A percentile compares a stretch with the other conserved stretches of the same genome.
Conservation (phyloP, 2,797 vertebrate genomes). For the Leptatherina wallacei region DNA sequence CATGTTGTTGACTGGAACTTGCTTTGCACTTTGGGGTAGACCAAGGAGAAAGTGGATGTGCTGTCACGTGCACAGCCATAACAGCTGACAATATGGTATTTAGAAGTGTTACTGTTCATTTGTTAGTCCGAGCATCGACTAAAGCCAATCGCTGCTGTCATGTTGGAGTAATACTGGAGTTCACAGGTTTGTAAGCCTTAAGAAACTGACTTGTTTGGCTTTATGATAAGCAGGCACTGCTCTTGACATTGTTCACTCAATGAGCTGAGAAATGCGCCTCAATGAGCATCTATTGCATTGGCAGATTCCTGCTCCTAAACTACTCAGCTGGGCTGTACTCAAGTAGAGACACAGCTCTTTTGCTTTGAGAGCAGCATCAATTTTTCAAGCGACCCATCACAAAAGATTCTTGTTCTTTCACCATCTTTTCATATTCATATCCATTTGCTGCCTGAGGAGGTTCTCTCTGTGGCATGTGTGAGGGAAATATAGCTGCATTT, state of each 20-base stretch:
- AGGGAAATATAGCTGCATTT: conserved; percentile 54
- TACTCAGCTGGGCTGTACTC: conserved; percentile 50
- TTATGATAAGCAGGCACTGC: conserved; percentile 2
- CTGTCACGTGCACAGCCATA: conserved; percentile 33
- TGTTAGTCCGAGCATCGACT: not conserved
- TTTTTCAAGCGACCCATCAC: conserved; percentile 75
- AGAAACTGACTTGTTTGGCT: not conserved
- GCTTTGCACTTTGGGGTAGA: conserved; percentile 68
- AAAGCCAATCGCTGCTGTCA: not conserved
- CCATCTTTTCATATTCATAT: conserved; percentile 70
- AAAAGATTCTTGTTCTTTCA: conserved; percentile 65
- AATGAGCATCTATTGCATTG: conserved; percentile 21
- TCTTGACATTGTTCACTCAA: conserved; percentile 24
- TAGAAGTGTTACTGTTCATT: not conserved
- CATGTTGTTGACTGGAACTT: conserved; percentile 79
- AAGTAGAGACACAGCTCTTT: conserved; percentile 42
- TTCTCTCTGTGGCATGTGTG: conserved; percentile 40
- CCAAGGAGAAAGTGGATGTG: conserved; percentile 65
- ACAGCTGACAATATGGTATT: conserved; percentile 15
- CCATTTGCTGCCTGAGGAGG: conserved; percentile 57
- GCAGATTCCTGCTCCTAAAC: conserved; percentile 42
- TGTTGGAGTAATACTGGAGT: not conserved
- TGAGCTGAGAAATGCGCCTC: conserved; percentile 31
- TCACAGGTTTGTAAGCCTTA: conserved; percentile 1
- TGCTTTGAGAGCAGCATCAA: conserved; percentile 66